Conservation (phyloP, 1,140 invertebrate species). For the Drosophila takahashii region DNA sequence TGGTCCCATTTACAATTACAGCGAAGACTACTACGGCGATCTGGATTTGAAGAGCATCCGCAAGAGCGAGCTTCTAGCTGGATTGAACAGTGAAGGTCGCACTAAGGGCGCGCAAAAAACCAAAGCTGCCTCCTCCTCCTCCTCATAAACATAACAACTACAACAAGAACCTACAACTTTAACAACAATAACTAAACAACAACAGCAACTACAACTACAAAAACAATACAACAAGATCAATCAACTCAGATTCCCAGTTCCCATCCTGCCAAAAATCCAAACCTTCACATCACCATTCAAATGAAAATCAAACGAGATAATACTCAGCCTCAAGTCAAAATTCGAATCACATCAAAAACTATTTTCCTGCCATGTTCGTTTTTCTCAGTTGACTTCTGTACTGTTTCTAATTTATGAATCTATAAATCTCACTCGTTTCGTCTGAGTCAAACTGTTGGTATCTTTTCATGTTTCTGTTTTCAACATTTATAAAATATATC, state of each 20-base stretch:
- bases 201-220: constrained; percentile 45
- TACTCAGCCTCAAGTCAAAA: constrained; percentile 58
- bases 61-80: constrained; percentile 94
- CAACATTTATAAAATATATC: constrained; percentile 25
- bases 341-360: constrained; percentile 44
- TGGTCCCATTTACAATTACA: constrained; percentile 86
- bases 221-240: constrained; percentile 72
- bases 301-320: constrained; percentile 29
- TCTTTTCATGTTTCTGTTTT: constrained; percentile 45
- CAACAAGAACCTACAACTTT: constrained; percentile 57
- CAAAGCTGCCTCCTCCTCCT: constrained; percentile 84
- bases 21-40: constrained; percentile 98
- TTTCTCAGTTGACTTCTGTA: constrained; percentile 13
- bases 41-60: constrained; percentile 96
- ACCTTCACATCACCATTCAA: constrained; percentile 60
- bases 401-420: constrained; percentile 49
- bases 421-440: constrained; percentile 23
- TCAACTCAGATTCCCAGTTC: constrained; percentile 60
- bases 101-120: constrained; percentile 80
- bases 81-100: constrained; percentile 88
- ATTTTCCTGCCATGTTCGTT: constrained; percentile 39
- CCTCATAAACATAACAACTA: constrained; percentile 81
- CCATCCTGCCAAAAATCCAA: constrained; percentile 35
- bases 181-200: constrained; percentile 61
- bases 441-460: constrained; percentile 36